Conservation (phyloP, 2,888 invertebrate species). For the Drosophila pseudotakahashii region DNA sequence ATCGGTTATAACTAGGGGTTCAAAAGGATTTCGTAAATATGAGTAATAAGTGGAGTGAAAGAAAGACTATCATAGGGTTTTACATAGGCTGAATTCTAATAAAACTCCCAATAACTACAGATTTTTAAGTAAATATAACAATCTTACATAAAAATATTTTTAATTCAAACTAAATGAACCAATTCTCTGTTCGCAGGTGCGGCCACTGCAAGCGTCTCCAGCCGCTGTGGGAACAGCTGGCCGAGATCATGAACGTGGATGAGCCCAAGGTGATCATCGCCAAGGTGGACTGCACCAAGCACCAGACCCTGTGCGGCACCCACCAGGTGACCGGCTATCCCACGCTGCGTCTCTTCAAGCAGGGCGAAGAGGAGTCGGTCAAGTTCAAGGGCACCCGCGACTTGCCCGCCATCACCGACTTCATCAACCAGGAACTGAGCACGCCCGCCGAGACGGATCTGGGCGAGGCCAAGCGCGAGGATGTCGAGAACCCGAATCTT, state of each 20-base stretch:
- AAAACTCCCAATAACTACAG: too few species aligned
- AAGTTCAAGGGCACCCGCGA: slow-evolving; percentile 92
- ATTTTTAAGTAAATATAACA: too few species aligned
- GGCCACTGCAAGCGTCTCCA: slow-evolving; percentile 93
- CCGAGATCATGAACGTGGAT: slow-evolving; percentile 88
- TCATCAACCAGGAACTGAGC: slow-evolving; percentile 89
- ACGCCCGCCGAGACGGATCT: slow-evolving; percentile 55
- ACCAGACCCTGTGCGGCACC: slow-evolving; percentile 89
- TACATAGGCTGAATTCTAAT: too few species aligned
- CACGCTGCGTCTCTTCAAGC: slow-evolving; percentile 92
- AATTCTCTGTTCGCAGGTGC: slow-evolving; percentile 83
- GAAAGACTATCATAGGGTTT: too few species aligned
- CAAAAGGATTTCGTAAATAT: not conserved
- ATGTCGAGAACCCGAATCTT: slow-evolving; percentile 46
- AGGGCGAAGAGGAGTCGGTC: slow-evolving; percentile 87
- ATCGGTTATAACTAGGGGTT: not conserved
- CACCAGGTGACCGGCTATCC: slow-evolving; percentile 93
- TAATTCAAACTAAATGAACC: too few species aligned
- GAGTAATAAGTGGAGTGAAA: too few species aligned
- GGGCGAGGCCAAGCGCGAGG: slow-evolving; percentile 21
- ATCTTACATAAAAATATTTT: too few species aligned
- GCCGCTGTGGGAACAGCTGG: slow-evolving; percentile 93
- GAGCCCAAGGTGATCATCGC: slow-evolving; percentile 89
- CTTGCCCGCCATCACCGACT: slow-evolving; percentile 90
- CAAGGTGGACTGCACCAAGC: slow-evolving; percentile 93